Evolutionary conservation across 2,797 vertebrate species (phyloP).

Genomic region (Acrossocheilus fasciatus): DNA sequence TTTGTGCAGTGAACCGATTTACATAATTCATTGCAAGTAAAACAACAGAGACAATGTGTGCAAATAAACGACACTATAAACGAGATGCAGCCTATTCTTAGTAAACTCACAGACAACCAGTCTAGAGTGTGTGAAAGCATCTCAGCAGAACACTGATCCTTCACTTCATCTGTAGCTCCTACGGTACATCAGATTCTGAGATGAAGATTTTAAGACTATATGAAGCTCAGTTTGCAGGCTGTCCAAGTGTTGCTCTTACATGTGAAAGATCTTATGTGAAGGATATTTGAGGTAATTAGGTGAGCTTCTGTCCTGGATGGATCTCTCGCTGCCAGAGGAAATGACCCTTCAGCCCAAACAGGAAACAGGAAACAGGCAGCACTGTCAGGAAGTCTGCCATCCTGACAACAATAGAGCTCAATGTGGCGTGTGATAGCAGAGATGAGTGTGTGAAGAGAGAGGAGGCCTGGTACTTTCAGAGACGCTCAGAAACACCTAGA

Average conservation of each 20-base stretch:
- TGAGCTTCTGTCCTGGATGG: slow-evolving; percentile 63
- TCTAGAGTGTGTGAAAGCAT: neutral
- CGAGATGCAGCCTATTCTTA: neutral
- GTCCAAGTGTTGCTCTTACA: neutral
- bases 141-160: too few relatives aligned
- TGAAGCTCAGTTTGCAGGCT: neutral
- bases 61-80: neutral
- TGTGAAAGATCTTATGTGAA: neutral
- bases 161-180: neutral
- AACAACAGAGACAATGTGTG: neutral
- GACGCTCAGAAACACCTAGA: neutral
- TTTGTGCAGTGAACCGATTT: neutral
- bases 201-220: neutral
- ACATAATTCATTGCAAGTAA: neutral
- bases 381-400: slow-evolving; percentile 72
- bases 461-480: slow-evolving; percentile 20
- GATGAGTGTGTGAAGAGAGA: slow-evolving; percentile 29
- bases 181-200: neutral
- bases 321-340: slow-evolving; percentile 74
- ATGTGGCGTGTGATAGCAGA: slow-evolving; percentile 51
- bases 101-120: neutral
- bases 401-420: slow-evolving; percentile 72
- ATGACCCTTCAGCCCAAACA: slow-evolving; percentile 73
- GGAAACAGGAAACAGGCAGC: slow-evolving; percentile 73
- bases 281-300: slow-evolving; percentile 54